Evolutionary conservation across 2,113 vertebrate genomes (phyloP).

Genomic region (Typhlomys cinereus): DNA sequence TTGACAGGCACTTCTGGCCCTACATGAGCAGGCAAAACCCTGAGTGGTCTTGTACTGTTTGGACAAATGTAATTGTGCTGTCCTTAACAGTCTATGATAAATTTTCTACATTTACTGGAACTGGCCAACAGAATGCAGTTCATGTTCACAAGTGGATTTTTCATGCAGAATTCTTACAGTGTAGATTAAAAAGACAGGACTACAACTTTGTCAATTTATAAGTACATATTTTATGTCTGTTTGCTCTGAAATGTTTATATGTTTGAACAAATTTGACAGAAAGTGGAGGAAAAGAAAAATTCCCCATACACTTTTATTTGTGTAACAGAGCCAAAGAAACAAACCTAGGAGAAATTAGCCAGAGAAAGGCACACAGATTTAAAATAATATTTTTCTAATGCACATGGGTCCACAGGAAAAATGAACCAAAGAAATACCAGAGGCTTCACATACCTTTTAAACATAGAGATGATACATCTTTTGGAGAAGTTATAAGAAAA

Average conservation of each 20-base stretch:
- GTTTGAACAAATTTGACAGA: not conserved
- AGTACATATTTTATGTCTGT: not conserved
- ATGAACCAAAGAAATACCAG: not conserved
- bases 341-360: not conserved
- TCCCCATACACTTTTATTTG: not conserved
- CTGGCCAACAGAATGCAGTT: not conserved
- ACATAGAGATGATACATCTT: not conserved
- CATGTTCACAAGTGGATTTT: not conserved
- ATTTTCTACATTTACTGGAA: not conserved
- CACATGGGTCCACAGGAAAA: not conserved
- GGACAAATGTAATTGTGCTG: not conserved
- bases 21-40: not conserved
- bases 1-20: not conserved
- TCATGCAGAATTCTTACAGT: not conserved
- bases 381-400: not conserved
- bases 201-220: slow-evolving; percentile 19
- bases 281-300: not conserved
- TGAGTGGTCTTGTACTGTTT: not conserved
- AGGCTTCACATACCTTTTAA: not conserved
- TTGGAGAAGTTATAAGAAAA: not conserved
- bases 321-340: not conserved
- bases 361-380: not conserved
- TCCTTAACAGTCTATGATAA: not conserved
- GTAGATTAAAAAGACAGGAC: not conserved
- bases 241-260: not conserved